A percentile compares a stretch with the other conserved stretches of the same genome.
Conservation (phyloP, 2,113 vertebrate genomes). For the Phaethon lepturus region DNA sequence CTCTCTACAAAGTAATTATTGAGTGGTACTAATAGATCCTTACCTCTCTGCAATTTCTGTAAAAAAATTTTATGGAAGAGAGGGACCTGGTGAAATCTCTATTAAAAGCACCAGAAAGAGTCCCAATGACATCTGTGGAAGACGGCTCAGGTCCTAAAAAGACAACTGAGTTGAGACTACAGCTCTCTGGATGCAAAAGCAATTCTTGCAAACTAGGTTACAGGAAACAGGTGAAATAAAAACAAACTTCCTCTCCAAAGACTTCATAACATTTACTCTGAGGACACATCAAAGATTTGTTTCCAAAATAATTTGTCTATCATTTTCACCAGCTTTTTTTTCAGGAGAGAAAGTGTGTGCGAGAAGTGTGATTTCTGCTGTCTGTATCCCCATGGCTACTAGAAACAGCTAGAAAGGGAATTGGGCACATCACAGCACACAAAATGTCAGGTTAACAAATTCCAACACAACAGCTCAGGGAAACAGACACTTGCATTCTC, state of each 20-base stretch:
- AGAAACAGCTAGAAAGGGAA: slow-evolving; percentile 11
- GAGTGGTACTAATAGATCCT: neutral
- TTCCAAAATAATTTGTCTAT: slow-evolving; percentile 1
- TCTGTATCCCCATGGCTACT: slow-evolving; percentile 50
- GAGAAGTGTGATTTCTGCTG: slow-evolving; percentile 41
- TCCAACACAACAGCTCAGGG: slow-evolving; percentile 3
- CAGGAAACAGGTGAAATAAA: neutral
- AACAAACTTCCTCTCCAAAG: neutral
- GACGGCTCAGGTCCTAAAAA: neutral
- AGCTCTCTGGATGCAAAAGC: neutral
- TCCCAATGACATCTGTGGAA: neutral
- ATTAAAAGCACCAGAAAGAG: neutral
- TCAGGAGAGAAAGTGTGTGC: neutral
- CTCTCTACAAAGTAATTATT: neutral
- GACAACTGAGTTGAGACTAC: neutral
- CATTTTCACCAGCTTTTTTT: neutral
- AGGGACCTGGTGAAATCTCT: neutral
- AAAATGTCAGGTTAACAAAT: slow-evolving; percentile 45
- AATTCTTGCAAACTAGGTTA: neutral
- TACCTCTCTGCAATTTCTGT: neutral
- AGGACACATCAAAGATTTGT: neutral
- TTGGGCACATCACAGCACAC: neutral
- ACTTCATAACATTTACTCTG: neutral
- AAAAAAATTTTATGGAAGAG: neutral
- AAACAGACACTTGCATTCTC: slow-evolving; percentile 24